Conservation (phyloP, 2,113 vertebrate genomes). For the Machaerirhynchus nigripectus region DNA sequence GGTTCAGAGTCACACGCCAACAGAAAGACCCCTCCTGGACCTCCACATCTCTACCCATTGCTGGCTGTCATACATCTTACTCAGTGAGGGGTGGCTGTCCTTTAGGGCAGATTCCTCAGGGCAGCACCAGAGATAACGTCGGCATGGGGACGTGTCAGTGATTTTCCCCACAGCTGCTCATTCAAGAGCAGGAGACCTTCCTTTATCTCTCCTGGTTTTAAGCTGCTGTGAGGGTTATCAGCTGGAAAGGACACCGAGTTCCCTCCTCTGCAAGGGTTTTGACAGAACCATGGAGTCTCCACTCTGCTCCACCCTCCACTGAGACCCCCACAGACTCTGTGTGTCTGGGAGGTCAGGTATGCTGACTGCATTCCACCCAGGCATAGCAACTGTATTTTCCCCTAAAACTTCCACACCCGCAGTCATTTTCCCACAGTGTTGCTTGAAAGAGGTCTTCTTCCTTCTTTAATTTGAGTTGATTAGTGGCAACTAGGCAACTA, state of each 20-base stretch:
- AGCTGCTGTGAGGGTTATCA: not conserved
- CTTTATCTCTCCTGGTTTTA: not conserved
- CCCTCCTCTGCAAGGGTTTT: not conserved
- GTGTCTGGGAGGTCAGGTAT: not conserved
- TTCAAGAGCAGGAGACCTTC: not conserved
- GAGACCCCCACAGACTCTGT: too few species aligned
- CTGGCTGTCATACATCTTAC: not conserved
- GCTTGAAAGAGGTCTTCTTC: not conserved
- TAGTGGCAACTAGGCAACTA: not conserved
- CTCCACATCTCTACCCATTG: not conserved
- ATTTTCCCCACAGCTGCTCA: not conserved
- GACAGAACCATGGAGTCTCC: not conserved
- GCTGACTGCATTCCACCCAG: not conserved
- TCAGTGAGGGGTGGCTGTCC: too few species aligned
- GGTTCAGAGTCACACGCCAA: not conserved
- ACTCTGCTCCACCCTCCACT: not conserved
- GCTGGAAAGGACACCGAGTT: not conserved
- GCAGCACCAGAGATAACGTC: too few species aligned
- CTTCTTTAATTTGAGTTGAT: not conserved
- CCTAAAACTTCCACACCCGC: not conserved
- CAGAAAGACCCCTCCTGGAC: too few species aligned
- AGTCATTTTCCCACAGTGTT: not conserved
- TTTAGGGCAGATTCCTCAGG: not conserved
- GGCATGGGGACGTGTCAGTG: not conserved
- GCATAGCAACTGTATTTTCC: not conserved